These are phyloP conservation scores for Polydrusus pterygomalis DNA, from an alignment of 2,888 invertebrate genomes.

Conservation along the genomic window DNA sequence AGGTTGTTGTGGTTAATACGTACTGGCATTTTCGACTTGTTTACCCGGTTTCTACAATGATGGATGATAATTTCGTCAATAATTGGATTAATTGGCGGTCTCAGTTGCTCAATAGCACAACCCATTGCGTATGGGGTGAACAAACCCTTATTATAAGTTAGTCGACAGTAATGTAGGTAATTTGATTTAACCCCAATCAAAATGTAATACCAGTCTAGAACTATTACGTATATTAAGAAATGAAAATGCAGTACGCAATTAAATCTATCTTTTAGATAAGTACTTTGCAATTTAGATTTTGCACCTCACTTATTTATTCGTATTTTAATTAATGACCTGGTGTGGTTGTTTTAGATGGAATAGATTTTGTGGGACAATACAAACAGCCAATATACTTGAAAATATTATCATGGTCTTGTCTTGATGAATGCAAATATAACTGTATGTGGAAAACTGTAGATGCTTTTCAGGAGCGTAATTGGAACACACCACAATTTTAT, in stretches of 20 bases:
- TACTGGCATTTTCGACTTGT: background rate
- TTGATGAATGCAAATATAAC: slow-evolving; percentile 89
- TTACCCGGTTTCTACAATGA: background rate
- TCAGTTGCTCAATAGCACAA: too few species aligned
- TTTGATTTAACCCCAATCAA: too few species aligned
- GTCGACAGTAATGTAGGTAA: too few species aligned
- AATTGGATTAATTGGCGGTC: too few species aligned
- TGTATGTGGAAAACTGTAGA: slow-evolving; percentile 96
- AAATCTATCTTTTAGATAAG: too few species aligned
- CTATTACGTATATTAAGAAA: too few species aligned
- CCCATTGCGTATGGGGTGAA: too few species aligned
- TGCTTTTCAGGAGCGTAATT: slow-evolving; percentile 81
- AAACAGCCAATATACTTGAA: slow-evolving; percentile 64
- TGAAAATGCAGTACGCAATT: too few species aligned
- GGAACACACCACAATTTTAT: slow-evolving; percentile 92
- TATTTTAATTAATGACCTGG: background rate
- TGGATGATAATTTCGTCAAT: too few species aligned
- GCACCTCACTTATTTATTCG: background rate
- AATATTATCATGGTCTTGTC: slow-evolving; percentile 85
- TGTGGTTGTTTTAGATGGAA: slow-evolving; percentile 59
- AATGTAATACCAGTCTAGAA: too few species aligned
- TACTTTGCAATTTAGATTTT: too few species aligned
- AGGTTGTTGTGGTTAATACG: background rate
- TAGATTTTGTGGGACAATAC: slow-evolving; percentile 58
- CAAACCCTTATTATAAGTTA: too few species aligned